These are phyloP conservation scores for Amphilophus citrinellus DNA, from an alignment of 2,113 vertebrate genomes.

Conservation along the genomic window DNA sequence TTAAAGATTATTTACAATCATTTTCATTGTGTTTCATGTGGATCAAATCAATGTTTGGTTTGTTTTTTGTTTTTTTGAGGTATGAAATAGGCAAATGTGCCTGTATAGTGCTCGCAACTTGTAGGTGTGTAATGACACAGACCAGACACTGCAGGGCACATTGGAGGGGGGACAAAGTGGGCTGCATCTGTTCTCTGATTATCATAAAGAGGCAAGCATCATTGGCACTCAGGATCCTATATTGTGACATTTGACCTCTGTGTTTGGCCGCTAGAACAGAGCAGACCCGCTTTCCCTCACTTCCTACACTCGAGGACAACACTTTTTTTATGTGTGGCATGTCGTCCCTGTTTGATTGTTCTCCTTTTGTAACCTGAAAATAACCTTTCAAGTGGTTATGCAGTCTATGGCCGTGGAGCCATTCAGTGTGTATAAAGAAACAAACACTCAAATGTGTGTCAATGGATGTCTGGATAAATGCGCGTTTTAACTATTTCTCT, in stretches of 20 bases:
- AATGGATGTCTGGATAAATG: constrained; percentile 18
- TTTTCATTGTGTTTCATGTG: constrained; percentile 68
- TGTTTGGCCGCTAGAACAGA: constrained; percentile 84
- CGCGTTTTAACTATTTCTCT: neutral
- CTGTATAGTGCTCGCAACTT: constrained; percentile 66
- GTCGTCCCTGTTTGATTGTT: constrained; percentile 75
- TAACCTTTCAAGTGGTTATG: constrained; percentile 63
- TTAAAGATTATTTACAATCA: constrained; percentile 76
- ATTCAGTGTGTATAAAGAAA: constrained; percentile 46
- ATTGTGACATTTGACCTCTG: constrained; percentile 85
- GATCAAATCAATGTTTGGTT: constrained; percentile 57
- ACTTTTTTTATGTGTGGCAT: constrained; percentile 19
- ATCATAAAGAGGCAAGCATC: constrained; percentile 95
- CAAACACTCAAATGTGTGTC: constrained; percentile 61
- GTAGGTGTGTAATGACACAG: constrained; percentile 70
- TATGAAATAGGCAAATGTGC: constrained; percentile 63
- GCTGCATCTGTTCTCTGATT: constrained; percentile 83
- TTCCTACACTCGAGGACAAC: constrained; percentile 51
- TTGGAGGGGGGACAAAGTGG: constrained; percentile 41
- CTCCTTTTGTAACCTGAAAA: constrained; percentile 78
- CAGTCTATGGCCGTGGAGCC: constrained; percentile 26
- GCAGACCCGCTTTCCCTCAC: constrained; percentile 48
- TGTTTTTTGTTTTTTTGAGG: constrained; percentile 48
- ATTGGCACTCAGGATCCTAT: constrained; percentile 91
- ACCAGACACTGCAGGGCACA: constrained; percentile 57